Percentiles rank a stretch among this genome's conserved stretches.
Evolutionary conservation across 2,888 invertebrate species (phyloP).

Genomic region (Caenorhabditis angaria): DNA sequence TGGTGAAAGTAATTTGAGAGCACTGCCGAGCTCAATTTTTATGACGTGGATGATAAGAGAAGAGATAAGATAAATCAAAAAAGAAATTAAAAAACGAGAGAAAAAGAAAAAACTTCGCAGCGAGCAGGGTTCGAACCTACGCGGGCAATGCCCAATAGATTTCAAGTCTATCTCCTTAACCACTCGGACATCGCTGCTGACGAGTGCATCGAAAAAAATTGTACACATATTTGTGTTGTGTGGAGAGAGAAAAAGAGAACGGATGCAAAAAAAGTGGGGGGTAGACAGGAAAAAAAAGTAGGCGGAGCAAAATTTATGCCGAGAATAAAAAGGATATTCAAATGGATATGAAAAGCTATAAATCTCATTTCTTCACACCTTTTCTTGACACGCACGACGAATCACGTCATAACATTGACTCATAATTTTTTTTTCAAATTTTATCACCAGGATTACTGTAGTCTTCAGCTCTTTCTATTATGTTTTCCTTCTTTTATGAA

Average conservation of each 20-base stretch:
- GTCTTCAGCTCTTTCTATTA: too few species aligned
- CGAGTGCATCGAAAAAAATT: not conserved
- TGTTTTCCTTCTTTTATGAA: too few species aligned
- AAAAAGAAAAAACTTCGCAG: slow-evolving; percentile 49
- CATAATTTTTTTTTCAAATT: too few species aligned
- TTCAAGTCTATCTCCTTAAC: slow-evolving; percentile 79
- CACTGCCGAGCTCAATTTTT: not conserved
- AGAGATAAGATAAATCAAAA: not conserved
- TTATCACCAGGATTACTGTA: too few species aligned
- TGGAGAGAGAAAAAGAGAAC: slow-evolving; percentile 1
- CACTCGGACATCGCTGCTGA: slow-evolving; percentile 76
- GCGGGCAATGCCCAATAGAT: slow-evolving; percentile 79
- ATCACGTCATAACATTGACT: not conserved
- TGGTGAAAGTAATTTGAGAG: not conserved
- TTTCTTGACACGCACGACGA: not conserved
- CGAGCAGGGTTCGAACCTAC: slow-evolving; percentile 79
- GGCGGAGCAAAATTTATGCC: not conserved
- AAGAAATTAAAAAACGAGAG: not conserved
- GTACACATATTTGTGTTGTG: slow-evolving; percentile 1
- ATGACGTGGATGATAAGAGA: too few species aligned
- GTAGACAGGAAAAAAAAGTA: not conserved
- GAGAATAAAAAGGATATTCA: not conserved
- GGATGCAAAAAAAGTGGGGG: not conserved
- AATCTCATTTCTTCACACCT: not conserved
- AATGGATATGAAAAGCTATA: not conserved